These are phyloP conservation scores for Epinotia nisella DNA, from an alignment of 2,888 invertebrate genomes.

Conservation along the genomic window DNA sequence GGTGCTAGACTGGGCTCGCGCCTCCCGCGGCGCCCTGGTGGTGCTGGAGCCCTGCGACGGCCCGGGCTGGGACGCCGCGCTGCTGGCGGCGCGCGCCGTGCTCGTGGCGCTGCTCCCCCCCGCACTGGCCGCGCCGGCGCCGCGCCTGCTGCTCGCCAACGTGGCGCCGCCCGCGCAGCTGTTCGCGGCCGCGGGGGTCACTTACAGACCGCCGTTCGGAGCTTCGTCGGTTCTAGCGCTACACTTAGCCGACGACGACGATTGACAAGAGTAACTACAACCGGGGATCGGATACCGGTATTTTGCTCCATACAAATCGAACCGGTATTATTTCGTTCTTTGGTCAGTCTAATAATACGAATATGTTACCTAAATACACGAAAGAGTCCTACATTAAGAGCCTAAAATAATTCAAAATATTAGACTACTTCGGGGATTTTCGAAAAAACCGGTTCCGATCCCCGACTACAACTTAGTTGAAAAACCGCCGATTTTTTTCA, in stretches of 20 bases:
- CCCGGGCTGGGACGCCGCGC: conserved; percentile 20
- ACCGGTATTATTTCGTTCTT: too few species aligned
- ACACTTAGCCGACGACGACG: conserved; percentile 61
- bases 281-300: too few species aligned
- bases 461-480: too few species aligned
- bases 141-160: conserved; percentile 92
- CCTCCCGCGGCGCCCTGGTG: conserved; percentile 38
- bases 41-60: conserved; percentile 49
- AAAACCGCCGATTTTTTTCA: too few species aligned
- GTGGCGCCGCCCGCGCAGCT: conserved; percentile 90
- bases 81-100: conserved; percentile 52
- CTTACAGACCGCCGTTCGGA: conserved; percentile 92
- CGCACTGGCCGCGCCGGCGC: conserved; percentile 52
- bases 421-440: too few species aligned
- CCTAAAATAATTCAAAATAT: too few species aligned
- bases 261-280: too few species aligned
- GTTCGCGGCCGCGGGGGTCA: conserved; percentile 90
- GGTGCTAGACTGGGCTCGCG: conserved; percentile 19
- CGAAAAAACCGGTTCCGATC: too few species aligned
- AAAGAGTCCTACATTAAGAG: too few species aligned
- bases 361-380: too few species aligned
- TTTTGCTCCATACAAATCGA: too few species aligned
- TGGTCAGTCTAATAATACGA: too few species aligned
- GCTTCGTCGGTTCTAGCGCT: conserved; percentile 73
- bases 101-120: conserved; percentile 57